These are phyloP conservation scores for Melieria picta DNA, from an alignment of 2,888 invertebrate genomes.

Conservation along the genomic window DNA sequence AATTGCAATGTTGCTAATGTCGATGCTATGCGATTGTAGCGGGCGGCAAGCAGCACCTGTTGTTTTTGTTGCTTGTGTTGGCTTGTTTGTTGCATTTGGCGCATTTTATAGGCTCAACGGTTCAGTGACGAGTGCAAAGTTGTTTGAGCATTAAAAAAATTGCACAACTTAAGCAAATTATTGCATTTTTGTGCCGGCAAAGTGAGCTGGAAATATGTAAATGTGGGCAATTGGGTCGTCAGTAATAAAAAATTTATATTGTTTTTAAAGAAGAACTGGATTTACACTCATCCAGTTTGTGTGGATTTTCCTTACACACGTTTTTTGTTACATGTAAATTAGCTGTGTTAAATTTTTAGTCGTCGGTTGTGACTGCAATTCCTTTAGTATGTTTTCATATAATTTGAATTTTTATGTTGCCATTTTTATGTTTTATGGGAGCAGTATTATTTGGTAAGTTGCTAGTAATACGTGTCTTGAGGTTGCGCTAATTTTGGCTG, in stretches of 20 bases:
- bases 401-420: neutral
- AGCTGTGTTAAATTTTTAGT: neutral
- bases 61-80: neutral
- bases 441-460: neutral
- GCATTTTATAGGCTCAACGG: too few species aligned
- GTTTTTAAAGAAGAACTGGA: too few species aligned
- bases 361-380: neutral
- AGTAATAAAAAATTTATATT: neutral
- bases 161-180: too few species aligned
- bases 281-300: neutral
- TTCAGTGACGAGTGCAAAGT: too few species aligned
- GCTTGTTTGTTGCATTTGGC: too few species aligned
- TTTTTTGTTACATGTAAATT: neutral
- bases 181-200: too few species aligned
- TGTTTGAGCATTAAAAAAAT: too few species aligned
- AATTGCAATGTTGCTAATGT: neutral
- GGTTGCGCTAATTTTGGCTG: too few species aligned
- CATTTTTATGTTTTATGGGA: neutral
- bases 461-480: neutral
- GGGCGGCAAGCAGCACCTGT: neutral
- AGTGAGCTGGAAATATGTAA: conserved; percentile 11
- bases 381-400: neutral
- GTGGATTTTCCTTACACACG: neutral
- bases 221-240: conserved; percentile 27
- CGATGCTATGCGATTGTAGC: neutral